These are phyloP conservation scores for Drosophila emarginata DNA, from an alignment of 2,888 invertebrate genomes.

Conservation along the genomic window DNA sequence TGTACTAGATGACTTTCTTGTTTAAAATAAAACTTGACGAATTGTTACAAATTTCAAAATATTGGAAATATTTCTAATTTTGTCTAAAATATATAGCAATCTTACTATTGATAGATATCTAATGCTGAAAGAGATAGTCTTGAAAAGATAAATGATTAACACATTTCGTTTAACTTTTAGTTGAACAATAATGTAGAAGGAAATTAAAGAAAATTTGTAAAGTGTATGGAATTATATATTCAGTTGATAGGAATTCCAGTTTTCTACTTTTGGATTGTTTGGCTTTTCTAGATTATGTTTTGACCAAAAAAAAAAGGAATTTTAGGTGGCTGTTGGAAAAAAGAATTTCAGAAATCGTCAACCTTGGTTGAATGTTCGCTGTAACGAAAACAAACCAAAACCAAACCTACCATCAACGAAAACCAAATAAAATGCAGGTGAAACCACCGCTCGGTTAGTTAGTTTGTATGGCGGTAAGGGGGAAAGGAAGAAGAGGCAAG, in stretches of 20 bases:
- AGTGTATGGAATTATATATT: too few relatives aligned
- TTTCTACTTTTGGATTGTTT: slow-evolving; percentile 58
- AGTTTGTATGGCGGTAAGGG: slow-evolving; percentile 40
- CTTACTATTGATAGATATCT: too few relatives aligned
- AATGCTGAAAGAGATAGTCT: too few relatives aligned
- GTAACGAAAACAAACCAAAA: not conserved
- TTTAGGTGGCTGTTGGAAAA: slow-evolving; percentile 38
- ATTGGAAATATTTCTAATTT: too few relatives aligned
- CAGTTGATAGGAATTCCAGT: slow-evolving; percentile 5
- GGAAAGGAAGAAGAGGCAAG: slow-evolving; percentile 29
- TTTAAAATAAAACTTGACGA: slow-evolving; percentile 66
- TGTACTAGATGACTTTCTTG: slow-evolving; percentile 42
- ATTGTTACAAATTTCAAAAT: slow-evolving; percentile 65
- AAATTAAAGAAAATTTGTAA: too few relatives aligned
- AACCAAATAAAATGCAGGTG: slow-evolving; percentile 38
- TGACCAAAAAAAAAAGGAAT: slow-evolving; percentile 47
- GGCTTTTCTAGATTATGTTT: slow-evolving; percentile 67
- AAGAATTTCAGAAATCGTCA: slow-evolving; percentile 43
- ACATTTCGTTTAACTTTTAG: not conserved
- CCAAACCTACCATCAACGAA: not conserved
- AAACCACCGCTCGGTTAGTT: slow-evolving; percentile 40
- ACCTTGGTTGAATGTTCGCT: slow-evolving; percentile 31
- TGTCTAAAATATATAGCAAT: not conserved
- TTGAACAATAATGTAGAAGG: not conserved
- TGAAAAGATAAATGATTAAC: not conserved